Evolutionary conservation across 2,113 vertebrate genomes (phyloP).

Genomic region (Poecilia latipinna): DNA sequence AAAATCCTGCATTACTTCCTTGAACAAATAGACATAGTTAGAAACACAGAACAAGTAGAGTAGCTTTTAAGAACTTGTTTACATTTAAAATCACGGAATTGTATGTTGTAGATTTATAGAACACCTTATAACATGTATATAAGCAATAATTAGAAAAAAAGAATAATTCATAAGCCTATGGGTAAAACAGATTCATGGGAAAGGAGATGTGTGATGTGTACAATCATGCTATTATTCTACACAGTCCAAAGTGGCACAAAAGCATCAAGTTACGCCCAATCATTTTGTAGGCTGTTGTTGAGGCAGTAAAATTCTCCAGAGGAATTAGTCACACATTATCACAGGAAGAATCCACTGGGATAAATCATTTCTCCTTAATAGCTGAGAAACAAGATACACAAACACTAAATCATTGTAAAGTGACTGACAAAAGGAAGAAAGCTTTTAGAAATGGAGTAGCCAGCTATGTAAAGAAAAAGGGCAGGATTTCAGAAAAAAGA

Average conservation of each 20-base stretch:
- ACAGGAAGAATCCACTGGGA: background rate
- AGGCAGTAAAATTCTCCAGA: background rate
- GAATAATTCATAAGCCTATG: background rate
- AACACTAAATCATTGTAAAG: background rate
- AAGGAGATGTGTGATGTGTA: background rate
- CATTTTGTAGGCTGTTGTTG: conserved; percentile 23
- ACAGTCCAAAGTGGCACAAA: no score
- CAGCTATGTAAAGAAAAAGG: background rate
- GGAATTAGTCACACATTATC: conserved; percentile 21
- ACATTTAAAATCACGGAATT: background rate
- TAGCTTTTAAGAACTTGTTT: background rate
- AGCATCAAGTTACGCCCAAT: background rate
- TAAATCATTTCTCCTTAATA: background rate
- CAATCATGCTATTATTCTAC: no score
- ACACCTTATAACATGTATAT: background rate
- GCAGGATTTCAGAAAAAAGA: no score
- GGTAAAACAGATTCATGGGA: background rate
- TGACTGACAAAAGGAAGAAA: background rate
- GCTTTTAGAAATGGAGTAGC: background rate
- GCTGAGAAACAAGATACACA: background rate
- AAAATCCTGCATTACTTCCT: background rate
- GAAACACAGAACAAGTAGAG: background rate
- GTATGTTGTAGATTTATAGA: background rate
- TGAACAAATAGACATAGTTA: background rate
- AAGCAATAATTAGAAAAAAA: background rate